Conservation (phyloP, 2,113 vertebrate species). For the Hirundichthys speculiger region DNA sequence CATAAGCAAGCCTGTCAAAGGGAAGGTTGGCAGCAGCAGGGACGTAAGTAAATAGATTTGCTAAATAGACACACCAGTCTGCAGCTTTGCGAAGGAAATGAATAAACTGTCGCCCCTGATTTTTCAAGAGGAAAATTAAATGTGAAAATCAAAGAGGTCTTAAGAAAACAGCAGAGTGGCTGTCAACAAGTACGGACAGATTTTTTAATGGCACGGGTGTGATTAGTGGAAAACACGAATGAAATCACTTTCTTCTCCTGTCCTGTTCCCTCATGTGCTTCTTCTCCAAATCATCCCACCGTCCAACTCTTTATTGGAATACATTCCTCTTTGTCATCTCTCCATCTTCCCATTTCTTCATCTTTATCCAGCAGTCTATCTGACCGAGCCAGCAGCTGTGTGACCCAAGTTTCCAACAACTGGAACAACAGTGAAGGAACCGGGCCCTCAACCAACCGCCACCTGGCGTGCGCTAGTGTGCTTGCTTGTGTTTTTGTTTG, state of each 20-base stretch:
- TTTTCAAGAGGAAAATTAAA: too few species aligned
- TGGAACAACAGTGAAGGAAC: constrained; percentile 62
- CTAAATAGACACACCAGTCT: not conserved
- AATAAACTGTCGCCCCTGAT: too few species aligned
- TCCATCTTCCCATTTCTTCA: not conserved
- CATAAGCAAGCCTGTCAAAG: not conserved
- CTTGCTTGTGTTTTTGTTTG: constrained; percentile 52
- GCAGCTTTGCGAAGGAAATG: not conserved
- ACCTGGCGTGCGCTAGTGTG: constrained; percentile 40
- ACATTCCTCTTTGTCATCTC: not conserved
- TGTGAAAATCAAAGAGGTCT: too few species aligned
- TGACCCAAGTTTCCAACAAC: constrained; percentile 69
- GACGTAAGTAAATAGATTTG: not conserved
- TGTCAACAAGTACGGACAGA: not conserved
- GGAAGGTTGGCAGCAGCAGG: constrained; percentile 1
- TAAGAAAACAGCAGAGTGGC: not conserved
- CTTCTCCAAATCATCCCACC: not conserved
- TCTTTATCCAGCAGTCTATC: constrained; percentile 19
- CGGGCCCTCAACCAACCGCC: constrained; percentile 28
- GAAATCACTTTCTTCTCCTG: not conserved
- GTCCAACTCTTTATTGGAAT: not conserved
- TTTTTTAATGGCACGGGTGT: too few species aligned
- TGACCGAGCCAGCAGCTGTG: constrained; percentile 61
- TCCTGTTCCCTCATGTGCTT: too few species aligned
- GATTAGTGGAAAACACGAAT: too few species aligned